Conservation (phyloP, 2,888 invertebrate genomes). For the Xestia xanthographa region DNA sequence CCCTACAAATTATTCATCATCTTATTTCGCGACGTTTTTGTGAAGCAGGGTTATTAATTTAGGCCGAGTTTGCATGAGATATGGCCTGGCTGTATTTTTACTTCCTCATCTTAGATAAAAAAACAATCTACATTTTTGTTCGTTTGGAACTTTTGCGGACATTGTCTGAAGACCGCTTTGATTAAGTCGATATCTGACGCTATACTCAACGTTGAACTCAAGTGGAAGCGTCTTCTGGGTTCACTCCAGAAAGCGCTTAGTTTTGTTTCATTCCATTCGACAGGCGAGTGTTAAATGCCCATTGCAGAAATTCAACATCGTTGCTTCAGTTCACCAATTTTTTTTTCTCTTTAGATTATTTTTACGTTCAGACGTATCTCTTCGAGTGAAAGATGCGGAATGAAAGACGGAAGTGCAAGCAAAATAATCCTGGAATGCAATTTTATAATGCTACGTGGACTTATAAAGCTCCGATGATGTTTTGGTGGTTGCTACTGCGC, state of each 20-base stretch:
- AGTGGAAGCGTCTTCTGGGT: background rate
- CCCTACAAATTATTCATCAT: conserved; percentile 54
- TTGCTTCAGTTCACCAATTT: background rate
- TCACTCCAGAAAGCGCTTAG: background rate
- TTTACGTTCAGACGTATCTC: background rate
- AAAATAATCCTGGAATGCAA: too few relatives aligned
- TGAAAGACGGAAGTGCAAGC: background rate
- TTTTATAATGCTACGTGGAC: too few relatives aligned
- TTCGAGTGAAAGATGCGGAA: background rate
- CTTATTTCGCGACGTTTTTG: conserved; percentile 41
- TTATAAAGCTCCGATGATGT: too few relatives aligned
- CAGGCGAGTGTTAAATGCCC: background rate
- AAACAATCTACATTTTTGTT: conserved; percentile 12
- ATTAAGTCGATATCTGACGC: background rate
- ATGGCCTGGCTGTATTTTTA: conserved; percentile 20
- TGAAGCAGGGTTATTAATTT: conserved; percentile 41
- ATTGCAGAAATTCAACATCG: background rate
- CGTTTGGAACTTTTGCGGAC: background rate
- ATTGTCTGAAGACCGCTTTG: background rate
- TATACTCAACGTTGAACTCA: background rate
- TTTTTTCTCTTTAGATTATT: background rate
- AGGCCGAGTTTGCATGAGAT: conserved; percentile 28
- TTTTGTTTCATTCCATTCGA: background rate
- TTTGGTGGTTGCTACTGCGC: background rate
- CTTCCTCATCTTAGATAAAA: conserved; percentile 19